Percentiles rank a stretch among this genome's conserved stretches.
Evolutionary conservation across 2,888 invertebrate genomes (phyloP).

Genomic region (Tachina lurida): DNA sequence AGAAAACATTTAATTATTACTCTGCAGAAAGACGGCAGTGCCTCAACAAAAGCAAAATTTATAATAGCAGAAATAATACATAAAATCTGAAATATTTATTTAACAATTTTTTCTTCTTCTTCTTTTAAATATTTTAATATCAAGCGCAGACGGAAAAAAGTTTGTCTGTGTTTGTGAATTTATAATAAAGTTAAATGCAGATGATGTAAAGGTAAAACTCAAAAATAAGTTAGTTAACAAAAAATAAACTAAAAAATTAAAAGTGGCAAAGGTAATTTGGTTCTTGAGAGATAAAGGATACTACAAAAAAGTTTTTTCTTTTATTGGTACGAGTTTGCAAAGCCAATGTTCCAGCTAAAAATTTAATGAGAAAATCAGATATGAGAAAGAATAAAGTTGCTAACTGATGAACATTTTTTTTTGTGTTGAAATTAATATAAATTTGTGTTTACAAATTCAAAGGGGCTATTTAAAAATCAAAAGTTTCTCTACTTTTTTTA

Average conservation of each 20-base stretch:
- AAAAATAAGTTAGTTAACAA: not conserved
- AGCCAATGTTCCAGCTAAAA: not conserved
- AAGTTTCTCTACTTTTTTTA: too few relatives aligned
- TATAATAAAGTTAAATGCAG: slow-evolving; percentile 2
- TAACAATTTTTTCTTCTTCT: slow-evolving; percentile 15
- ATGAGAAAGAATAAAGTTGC: too few relatives aligned
- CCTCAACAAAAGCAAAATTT: not conserved
- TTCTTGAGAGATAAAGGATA: not conserved
- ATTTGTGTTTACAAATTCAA: too few relatives aligned
- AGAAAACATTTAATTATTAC: not conserved
- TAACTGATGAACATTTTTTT: too few relatives aligned
- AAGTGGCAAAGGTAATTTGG: slow-evolving; percentile 30
- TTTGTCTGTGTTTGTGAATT: not conserved
- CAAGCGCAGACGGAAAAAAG: not conserved
- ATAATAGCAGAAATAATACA: not conserved
- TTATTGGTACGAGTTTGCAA: not conserved
- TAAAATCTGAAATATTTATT: slow-evolving; percentile 27
- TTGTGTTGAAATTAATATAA: too few relatives aligned
- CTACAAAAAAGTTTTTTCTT: not conserved
- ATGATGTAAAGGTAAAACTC: slow-evolving; percentile 10
- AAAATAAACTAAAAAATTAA: not conserved
- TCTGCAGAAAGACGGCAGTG: not conserved
- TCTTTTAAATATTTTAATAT: not conserved
- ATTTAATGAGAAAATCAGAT: too few relatives aligned
- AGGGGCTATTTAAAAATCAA: too few relatives aligned